Evolutionary conservation across 2,888 invertebrate genomes (phyloP), one percentile per base, ranked within the genome.

Genomic region (Thumatha senex): DNA sequence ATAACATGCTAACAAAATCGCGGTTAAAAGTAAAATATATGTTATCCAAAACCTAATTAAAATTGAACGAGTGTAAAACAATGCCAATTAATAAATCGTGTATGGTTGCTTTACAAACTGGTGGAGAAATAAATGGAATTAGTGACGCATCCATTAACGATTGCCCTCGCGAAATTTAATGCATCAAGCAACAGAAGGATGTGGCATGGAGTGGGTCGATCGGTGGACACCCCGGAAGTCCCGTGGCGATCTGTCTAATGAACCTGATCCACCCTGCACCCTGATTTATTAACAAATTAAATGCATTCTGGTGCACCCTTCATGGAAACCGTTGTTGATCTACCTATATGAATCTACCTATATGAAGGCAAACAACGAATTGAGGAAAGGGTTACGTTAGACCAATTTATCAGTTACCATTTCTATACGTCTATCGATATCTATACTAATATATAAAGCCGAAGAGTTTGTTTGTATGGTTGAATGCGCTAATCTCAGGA

Each of bases 251-350:
- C 85, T 82, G 76, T 87, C 89, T 90, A 90, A 91, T 91, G 89
- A 90, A 91, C 89, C 84, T 80, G 63, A 69, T 78, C 84, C 86
- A 81, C 85, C 89, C 87, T 81, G 75, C 81, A 81, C 82, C 82
- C 89, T 89, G 90, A 91, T 91, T 90, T 91, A 91, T 91, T 91
- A 89, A 91, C 90, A 77, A 90, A 90, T 90, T 90, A 90, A 91
- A 88, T 84, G 91, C 91, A 89, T 89, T 86, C 86, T 86, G 76
- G 74, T 89, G 87, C 90, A 88, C 87, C 88, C 86, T 78, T 24
- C 79, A 76, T 82, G 76, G 76, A 82, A 84, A 78, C 52, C 68
- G 69, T 66, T 70, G 72, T 67, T 70, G n/a, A n/a, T n/a, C n/a
- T n/a, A n/a, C 69, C 60, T 41, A 58, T 46, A 45, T 49, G 58